Base-by-base conservation (phyloP, 1,140 invertebrate genomes). In the Drosophila pseudoananassae region DNA sequence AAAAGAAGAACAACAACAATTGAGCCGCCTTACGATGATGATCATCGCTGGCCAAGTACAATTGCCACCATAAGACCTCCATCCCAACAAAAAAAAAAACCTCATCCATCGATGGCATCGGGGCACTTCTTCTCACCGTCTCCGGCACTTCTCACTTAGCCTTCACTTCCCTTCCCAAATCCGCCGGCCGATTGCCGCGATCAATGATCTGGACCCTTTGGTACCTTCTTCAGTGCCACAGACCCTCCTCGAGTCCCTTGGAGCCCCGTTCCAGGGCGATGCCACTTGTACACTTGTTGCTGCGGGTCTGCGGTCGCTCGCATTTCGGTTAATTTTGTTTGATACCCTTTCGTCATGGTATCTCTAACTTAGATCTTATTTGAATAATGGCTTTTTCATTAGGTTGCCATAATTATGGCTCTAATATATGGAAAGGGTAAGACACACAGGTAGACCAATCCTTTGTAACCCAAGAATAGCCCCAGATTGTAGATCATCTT, bases 201-300 rank as follows among this genome's bases (percentile, higher is more conserved):
- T 90, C 87, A 90, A 76, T 90, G 87, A 84, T 90, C 78, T 52
- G 10, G 29, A 38, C 20, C 50, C 72, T 73, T 45, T 40, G 63
- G 50, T 64, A 36, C 64, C 40, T 43, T 66, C 65, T 69, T 29
- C 63, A 55, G 65, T 47, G 29, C 65, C 50, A 47, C 31, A 31
- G 31, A 10, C 31, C 31, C 31, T 31, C 33, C 33, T 9, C 7
- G 8, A 36, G 33, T 12, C 12, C 33, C 33, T 12, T 36, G 3
- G 33, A 20, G 25, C 58, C 4, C 47, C 10, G 50, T 38, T 49
- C 47, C 7, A 46, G 17, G 55, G 54, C 75, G 38, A 66, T 51
- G 87, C 78, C 87, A 90, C 87, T 90, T 90, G 78, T 90, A 88
- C 87, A 90, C 87, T 90, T 90, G 87, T 90, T 90, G 87, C 82